phyloP scores from a whole-genome alignment of 1,140 invertebrate species.

The Drosophila mayri region DNA sequence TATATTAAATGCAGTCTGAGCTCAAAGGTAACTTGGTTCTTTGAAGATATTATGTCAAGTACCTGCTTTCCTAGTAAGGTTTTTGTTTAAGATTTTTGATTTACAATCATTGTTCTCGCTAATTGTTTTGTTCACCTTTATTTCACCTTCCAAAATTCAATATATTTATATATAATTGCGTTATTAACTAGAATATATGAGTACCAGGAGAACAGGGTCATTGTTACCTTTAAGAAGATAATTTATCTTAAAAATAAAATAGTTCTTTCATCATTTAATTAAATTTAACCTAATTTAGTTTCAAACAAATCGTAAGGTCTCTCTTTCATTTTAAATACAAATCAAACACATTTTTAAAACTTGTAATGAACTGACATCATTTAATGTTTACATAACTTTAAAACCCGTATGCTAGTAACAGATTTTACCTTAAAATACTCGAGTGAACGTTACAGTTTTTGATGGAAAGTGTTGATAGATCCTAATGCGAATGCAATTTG shows the following conservation, averaged over 20 bases:
- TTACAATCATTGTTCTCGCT: not conserved
- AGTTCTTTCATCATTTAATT: not conserved
- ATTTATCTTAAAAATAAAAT: not conserved
- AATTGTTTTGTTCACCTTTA: not conserved
- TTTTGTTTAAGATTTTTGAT: not conserved
- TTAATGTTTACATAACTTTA: slow-evolving; percentile 37
- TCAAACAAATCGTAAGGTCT: not conserved
- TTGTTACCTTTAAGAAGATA: not conserved
- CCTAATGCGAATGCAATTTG: slow-evolving; percentile 15
- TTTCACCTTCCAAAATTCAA: not conserved
- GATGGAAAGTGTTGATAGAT: slow-evolving; percentile 34
- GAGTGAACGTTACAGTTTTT: slow-evolving; percentile 39
- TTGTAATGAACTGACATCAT: slow-evolving; percentile 6
- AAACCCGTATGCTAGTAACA: slow-evolving; percentile 44
- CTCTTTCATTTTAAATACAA: not conserved
- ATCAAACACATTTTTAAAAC: not conserved
- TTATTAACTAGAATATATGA: not conserved
- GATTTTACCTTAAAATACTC: slow-evolving; percentile 52
- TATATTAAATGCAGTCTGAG: not conserved
- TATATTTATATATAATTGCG: not conserved
- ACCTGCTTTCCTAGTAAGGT: not conserved
- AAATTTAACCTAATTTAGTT: not conserved
- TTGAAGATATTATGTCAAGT: not conserved
- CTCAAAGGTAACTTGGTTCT: not conserved
- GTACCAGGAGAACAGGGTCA: not conserved